Percentiles rank a stretch among this genome's conserved stretches.
Evolutionary conservation across 92 coral and sea anemone genomes (phyloP).

Genomic region (Palythoa heliodiscus): DNA sequence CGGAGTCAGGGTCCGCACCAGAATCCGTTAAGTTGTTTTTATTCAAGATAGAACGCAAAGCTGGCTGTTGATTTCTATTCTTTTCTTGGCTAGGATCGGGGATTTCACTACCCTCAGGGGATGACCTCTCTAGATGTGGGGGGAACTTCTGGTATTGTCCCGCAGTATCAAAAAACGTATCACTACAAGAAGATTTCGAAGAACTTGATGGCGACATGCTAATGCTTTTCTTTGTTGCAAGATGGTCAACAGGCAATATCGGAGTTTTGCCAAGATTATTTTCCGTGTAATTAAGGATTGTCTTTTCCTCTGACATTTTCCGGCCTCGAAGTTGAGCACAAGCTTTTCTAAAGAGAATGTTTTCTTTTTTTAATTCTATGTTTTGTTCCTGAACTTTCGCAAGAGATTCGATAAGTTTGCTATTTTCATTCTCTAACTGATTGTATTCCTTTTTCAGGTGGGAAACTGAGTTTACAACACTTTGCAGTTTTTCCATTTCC

Average conservation of each 20-base stretch:
- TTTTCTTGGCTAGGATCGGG: constrained; percentile 24
- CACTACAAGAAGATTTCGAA: constrained; percentile 7
- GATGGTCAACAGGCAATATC: neutral
- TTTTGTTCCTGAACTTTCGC: constrained; percentile 75
- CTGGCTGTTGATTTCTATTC: constrained; percentile 9
- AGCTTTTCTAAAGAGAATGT: constrained; percentile 62
- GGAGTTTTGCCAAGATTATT: neutral
- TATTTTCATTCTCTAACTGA: constrained; percentile 60
- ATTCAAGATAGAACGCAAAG: neutral
- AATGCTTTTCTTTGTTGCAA: neutral
- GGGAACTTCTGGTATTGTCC: neutral
- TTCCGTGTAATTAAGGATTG: neutral
- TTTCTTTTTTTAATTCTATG: constrained; percentile 71
- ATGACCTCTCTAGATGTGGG: constrained; percentile 29
- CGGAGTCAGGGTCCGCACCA: constrained; percentile 7
- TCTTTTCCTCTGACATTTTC: constrained; percentile 39
- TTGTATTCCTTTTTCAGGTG: constrained; percentile 51
- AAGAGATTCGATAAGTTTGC: constrained; percentile 53
- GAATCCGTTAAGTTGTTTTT: neutral
- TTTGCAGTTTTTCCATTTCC: constrained; percentile 25
- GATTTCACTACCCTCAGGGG: constrained; percentile 46
- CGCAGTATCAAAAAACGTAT: neutral
- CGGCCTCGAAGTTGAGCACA: constrained; percentile 66
- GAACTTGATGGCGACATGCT: constrained; percentile 1
- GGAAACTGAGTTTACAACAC: constrained; percentile 27